Base-by-base conservation (phyloP, 2,888 invertebrate genomes). In the Epinotia demarniana region DNA sequence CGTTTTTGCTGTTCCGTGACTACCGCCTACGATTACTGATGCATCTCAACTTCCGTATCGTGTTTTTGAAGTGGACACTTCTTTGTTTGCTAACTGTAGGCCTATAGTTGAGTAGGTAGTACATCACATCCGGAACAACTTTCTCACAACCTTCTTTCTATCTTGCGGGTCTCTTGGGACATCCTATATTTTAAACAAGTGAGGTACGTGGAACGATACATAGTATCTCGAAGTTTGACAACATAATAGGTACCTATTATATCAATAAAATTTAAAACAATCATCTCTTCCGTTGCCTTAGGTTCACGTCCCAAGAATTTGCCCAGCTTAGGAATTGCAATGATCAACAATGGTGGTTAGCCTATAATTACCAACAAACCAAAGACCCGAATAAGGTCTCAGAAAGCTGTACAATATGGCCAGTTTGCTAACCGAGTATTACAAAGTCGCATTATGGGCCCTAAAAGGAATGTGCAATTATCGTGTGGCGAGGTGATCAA, bases 381-480 rank as follows among this genome's bases (percentile, higher is more conserved):
- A 27, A 60, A 61, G 57, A 57, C 23, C 58, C 53, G 18, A 61
- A 67, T 43, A 70, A 57, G 69, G 70, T 2, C 33, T 64, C 57
- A 18, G 64, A 62, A 63, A 53, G 58, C 53, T 66, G 67, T 27
- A 68, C 73, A 73, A 46, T 73, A 68, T 68, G 68, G 68, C 43
- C 11, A 33, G 49, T 66, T 46, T 66, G 67, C 58, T 60, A 39
- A 1, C 1, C 23, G 23, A 23, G 23, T 67, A 72, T 46, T 33
- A 61, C 67, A 67, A 62, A 68, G 49, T 55, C 33, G 16, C 63
- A 57, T 72, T 63, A 63, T 58, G 58, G 63, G 12, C 74, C 70
- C 16, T 75, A 75, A 70, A 75, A 70, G 74, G 70, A 58, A 75
- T 13, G 64, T 64, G 39, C 63, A 75, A 70, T 75, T 75, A 75